phyloP scores from a whole-genome alignment of 2,113 vertebrate species.

The Tenebrosternarchus preto region DNA sequence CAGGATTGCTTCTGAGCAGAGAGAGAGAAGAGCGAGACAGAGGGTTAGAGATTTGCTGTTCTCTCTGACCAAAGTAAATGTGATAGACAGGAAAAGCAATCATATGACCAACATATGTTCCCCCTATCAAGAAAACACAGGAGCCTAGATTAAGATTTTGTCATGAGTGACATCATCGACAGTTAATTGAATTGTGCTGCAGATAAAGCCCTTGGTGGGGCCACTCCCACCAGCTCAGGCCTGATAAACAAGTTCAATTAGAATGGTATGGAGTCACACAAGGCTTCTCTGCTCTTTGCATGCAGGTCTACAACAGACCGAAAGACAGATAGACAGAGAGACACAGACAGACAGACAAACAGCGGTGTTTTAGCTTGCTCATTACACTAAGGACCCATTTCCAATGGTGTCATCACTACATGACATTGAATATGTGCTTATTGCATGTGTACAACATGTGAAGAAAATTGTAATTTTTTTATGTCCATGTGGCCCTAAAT shows the following conservation, averaged over 20 bases:
- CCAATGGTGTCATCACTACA: too few species aligned
- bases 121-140: conserved; percentile 77
- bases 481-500: too few species aligned
- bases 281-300: conserved; percentile 48
- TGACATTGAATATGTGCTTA: too few species aligned
- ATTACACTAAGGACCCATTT: too few species aligned
- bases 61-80: conserved; percentile 76
- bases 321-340: neutral
- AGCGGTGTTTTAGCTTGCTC: neutral
- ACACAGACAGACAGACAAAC: neutral
- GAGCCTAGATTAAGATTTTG: conserved; percentile 73
- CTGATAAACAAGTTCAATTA: conserved; percentile 63
- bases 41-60: conserved; percentile 70
- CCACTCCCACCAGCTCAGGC: conserved; percentile 52
- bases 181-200: conserved; percentile 68
- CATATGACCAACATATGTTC: conserved; percentile 68
- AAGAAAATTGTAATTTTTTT: too few species aligned
- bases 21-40: conserved; percentile 62
- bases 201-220: conserved; percentile 68
- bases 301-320: conserved; percentile 48
- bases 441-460: too few species aligned
- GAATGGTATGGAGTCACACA: conserved; percentile 48
- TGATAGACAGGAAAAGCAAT: conserved; percentile 71
- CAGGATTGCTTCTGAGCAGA: conserved; percentile 72
- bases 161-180: conserved; percentile 69